Conservation (phyloP, 2,797 vertebrate genomes). For the Scleropages formosus region DNA sequence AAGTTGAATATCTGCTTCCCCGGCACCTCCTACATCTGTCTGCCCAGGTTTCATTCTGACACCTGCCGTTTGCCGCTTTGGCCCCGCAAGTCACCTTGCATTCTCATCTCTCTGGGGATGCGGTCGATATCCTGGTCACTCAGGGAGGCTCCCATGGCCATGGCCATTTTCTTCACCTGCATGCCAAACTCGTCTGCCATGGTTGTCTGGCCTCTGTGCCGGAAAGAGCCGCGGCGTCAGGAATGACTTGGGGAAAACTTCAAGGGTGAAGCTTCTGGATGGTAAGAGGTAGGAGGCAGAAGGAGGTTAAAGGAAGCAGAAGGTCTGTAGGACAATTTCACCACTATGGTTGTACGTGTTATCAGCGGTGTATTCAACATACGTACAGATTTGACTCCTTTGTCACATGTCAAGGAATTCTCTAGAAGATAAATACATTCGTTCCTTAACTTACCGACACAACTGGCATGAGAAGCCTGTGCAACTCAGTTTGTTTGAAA, state of each 20-base stretch:
- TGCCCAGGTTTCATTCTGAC: background rate
- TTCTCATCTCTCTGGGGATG: constrained; percentile 47
- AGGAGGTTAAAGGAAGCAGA: background rate
- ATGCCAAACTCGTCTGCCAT: constrained; percentile 52
- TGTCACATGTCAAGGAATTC: no score
- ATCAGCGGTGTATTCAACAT: no score
- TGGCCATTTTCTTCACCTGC: constrained; percentile 54
- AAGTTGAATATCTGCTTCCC: no score
- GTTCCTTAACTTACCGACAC: no score
- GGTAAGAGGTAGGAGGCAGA: background rate
- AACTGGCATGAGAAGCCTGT: no score
- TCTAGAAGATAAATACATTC: no score
- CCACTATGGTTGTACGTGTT: background rate
- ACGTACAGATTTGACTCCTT: no score
- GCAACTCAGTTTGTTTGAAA: no score
- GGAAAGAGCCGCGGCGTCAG: background rate
- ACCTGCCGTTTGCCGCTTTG: background rate
- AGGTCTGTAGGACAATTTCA: background rate
- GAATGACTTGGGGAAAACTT: background rate
- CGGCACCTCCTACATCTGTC: background rate
- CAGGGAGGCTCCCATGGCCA: constrained; percentile 54
- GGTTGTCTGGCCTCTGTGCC: background rate
- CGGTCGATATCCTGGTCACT: constrained; percentile 52
- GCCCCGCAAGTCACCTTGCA: constrained; percentile 42
- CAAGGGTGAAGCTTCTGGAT: background rate